Conservation (phyloP, 2,113 vertebrate species). For the Gila orcuttii region DNA sequence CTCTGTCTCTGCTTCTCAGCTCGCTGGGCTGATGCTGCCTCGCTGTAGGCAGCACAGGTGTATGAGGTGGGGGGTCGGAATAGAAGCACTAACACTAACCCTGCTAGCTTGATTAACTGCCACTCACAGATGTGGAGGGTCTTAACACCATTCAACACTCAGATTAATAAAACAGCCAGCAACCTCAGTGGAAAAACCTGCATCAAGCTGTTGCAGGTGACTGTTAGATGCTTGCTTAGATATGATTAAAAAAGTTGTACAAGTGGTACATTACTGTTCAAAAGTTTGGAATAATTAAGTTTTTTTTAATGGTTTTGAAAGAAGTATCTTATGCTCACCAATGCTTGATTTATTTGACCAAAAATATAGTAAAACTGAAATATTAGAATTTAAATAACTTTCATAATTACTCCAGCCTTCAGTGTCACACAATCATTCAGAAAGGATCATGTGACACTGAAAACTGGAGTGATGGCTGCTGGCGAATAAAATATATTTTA, state of each 20-base stretch:
- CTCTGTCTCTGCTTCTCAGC: background rate
- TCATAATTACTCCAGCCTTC: too few species aligned
- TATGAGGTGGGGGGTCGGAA: constrained; percentile 15
- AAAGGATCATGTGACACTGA: too few species aligned
- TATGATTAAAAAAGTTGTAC: background rate
- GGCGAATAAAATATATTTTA: too few species aligned
- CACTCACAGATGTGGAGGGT: constrained; percentile 28
- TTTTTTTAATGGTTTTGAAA: too few species aligned
- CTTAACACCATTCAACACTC: background rate
- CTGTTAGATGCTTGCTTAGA: background rate
- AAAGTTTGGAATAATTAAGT: too few species aligned
- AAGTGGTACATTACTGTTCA: background rate
- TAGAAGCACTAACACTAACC: background rate
- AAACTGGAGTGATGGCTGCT: too few species aligned
- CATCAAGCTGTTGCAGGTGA: background rate
- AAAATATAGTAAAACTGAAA: too few species aligned
- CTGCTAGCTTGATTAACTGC: constrained; percentile 35
- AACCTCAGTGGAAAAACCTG: constrained; percentile 4
- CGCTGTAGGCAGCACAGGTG: constrained; percentile 27
- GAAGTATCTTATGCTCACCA: too few species aligned
- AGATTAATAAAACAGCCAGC: background rate
- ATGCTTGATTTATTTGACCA: too few species aligned
- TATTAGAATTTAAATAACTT: too few species aligned
- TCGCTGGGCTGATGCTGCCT: background rate
- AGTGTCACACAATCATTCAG: too few species aligned